Evolutionary conservation across 2,888 invertebrate genomes (phyloP), one percentile per base, ranked within the genome.

Genomic region (Chironomus riparius): DNA sequence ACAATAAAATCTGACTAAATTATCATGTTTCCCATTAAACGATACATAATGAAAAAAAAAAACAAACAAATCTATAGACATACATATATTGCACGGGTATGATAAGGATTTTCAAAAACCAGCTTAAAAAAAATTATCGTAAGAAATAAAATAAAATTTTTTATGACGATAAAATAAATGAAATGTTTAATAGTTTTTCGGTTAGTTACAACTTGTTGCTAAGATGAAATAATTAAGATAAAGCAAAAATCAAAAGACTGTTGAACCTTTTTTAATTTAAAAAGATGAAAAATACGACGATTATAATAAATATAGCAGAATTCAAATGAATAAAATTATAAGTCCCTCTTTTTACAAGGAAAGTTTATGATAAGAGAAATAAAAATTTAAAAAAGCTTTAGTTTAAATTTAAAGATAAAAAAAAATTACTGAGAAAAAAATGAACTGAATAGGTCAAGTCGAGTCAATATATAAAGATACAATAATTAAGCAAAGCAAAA

Each of bases 181-280:
- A 65, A 24, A 65, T 65, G 65, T 65, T 65, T 65, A 65, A 65
- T 65, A 65, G 65, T 65, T 65, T 65, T 21, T 5, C 56, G 38
- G 56, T 56, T 56, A 56, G 56, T 15, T 15, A 65, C 65, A 50
- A 56, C 56, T 50, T 71, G 71, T 71, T 71, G 48, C 71, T 71
- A 71, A 71, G 71, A 22, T 48, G 22, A 70, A 47, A 65, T 65
- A 28, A 68, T 68, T 38, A 68, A 68, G 68, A 68, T 65, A 24
- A 71, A 71, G 71, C 50, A 56, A 71, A 71, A 71, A 50, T 71
- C 71, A 71, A 71, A 71, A 71, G 71, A 71, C 71, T 71, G 71
- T 71, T 71, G 47, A 71, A 48, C 50, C 71, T 50, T 71, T 71
- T 71, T 71, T 71, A 71, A 48, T 71, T 71, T 71, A 71, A 71